These are phyloP conservation scores for Drosophila teissieri DNA, from an alignment of 1,140 invertebrate species.

Conservation along the genomic window DNA sequence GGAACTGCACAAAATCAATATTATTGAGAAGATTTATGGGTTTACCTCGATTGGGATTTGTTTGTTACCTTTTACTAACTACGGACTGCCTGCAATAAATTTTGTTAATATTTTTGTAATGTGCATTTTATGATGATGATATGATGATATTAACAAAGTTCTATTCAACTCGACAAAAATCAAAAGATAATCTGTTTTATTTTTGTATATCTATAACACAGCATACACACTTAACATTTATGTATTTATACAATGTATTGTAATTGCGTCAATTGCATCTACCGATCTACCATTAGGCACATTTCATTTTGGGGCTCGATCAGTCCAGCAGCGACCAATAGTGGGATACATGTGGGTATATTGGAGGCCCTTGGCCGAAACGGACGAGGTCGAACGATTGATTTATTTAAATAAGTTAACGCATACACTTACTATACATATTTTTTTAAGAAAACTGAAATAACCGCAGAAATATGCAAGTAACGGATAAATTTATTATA, in stretches of 20 bases:
- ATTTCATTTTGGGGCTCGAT: conserved; percentile 43
- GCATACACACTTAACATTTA: conserved; percentile 53
- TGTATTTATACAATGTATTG: conserved; percentile 70
- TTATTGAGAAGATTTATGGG: conserved; percentile 48
- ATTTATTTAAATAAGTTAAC: conserved; percentile 60
- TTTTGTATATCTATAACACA: conserved; percentile 76
- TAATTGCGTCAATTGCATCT: conserved; percentile 55
- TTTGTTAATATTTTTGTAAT: conserved; percentile 83
- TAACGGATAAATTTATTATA: conserved; percentile 76
- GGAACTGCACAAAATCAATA: conserved; percentile 46
- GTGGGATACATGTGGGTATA: neutral
- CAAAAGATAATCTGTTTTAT: conserved; percentile 83
- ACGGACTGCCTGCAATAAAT: conserved; percentile 83
- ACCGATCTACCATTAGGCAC: conserved; percentile 36
- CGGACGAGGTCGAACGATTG: conserved; percentile 22
- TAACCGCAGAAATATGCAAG: conserved; percentile 74
- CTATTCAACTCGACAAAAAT: conserved; percentile 81
- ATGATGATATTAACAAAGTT: conserved; percentile 83
- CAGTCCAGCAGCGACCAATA: conserved; percentile 29
- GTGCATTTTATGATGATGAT: conserved; percentile 70
- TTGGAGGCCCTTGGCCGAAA: conserved; percentile 1
- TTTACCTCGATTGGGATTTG: conserved; percentile 73
- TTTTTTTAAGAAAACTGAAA: conserved; percentile 72
- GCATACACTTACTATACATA: conserved; percentile 57
- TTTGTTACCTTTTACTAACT: conserved; percentile 80